phyloP scores from a whole-genome alignment of 92 coral and sea anemone genomes.

The Parazoanthus swiftii region DNA sequence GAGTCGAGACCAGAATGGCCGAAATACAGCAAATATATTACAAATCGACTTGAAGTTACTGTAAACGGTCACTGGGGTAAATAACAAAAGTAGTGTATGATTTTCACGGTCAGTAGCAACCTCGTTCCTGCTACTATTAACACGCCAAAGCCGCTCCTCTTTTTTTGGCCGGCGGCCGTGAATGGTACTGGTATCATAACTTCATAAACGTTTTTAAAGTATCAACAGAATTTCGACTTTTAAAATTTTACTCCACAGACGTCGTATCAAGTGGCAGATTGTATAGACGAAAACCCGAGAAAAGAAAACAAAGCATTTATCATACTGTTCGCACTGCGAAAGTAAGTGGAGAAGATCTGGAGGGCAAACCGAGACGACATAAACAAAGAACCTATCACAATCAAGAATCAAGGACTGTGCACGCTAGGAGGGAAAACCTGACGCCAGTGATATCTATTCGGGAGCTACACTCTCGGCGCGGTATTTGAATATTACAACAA shows the following conservation, averaged over 20 bases:
- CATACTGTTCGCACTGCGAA: background rate
- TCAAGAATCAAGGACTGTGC: background rate
- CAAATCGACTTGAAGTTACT: no score
- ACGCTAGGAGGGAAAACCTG: background rate
- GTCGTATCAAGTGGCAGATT: slow-evolving; percentile 12
- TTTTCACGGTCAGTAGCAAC: no score
- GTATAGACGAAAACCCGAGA: background rate
- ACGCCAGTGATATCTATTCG: background rate
- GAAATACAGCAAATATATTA: no score
- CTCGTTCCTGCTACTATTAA: no score
- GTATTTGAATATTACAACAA: background rate
- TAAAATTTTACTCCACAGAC: background rate
- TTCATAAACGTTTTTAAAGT: background rate
- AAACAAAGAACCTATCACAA: background rate
- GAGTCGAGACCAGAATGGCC: no score
- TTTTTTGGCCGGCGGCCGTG: no score
- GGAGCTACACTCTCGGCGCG: background rate
- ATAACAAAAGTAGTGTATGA: no score
- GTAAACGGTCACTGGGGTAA: no score
- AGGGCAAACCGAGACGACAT: slow-evolving; percentile 13
- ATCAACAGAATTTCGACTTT: background rate
- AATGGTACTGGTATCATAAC: no score
- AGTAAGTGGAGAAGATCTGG: slow-evolving; percentile 15
- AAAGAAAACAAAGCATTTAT: background rate
- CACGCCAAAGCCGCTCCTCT: no score